Percentiles rank a stretch among this genome's conserved stretches.
Conservation (phyloP, 2,888 invertebrate genomes). For the Cosmia pyralina region DNA sequence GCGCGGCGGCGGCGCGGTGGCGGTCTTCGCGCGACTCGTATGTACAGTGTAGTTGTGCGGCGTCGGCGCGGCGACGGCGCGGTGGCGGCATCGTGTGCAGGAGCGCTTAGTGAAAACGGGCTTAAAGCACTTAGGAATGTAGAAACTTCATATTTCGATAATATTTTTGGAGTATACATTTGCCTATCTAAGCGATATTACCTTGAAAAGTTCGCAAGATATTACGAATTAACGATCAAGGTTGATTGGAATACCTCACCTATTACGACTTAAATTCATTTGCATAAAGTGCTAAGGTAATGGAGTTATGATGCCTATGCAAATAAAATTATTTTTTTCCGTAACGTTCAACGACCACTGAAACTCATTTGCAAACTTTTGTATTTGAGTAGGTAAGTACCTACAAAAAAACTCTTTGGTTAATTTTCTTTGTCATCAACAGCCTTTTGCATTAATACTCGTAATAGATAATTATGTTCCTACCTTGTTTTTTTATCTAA, state of each 20-base stretch:
- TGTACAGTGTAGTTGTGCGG: too few species aligned
- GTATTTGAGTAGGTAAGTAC: not conserved
- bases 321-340: constrained; percentile 17
- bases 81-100: too few species aligned
- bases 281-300: constrained; percentile 1
- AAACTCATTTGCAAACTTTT: constrained; percentile 14
- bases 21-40: too few species aligned
- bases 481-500: too few species aligned
- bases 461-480: too few species aligned
- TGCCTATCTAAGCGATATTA: constrained; percentile 11
- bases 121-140: not conserved
- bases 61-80: too few species aligned
- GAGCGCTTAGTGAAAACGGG: too few species aligned
- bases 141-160: not conserved
- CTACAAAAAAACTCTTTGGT: not conserved
- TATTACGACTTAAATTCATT: constrained; percentile 24
- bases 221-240: constrained; percentile 31
- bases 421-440: not conserved
- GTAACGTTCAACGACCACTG: not conserved
- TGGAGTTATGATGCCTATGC: constrained; percentile 27
- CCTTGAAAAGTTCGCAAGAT: constrained; percentile 36
- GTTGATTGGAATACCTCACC: constrained; percentile 14
- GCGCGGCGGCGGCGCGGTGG: too few species aligned
- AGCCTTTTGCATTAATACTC: not conserved
- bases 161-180: constrained; percentile 19